Evolutionary conservation across 1,140 invertebrate genomes (phyloP), one percentile per base, ranked within the genome.

Genomic region (Brevipalpus yothersi): DNA sequence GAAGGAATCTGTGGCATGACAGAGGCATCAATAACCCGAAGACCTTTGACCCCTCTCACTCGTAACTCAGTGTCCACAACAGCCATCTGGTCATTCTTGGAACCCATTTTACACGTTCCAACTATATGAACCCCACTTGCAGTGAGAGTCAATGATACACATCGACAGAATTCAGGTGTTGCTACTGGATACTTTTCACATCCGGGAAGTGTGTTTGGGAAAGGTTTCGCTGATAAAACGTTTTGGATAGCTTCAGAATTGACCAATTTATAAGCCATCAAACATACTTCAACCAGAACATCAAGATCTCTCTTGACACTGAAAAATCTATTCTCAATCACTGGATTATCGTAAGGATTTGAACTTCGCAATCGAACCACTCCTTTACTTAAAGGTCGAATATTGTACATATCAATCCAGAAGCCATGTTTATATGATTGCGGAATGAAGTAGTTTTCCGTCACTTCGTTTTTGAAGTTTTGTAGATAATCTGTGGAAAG

Each of bases 101-200:
- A n/a, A n/a, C 47, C 47, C 47, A 49, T 49, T 49, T 17, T 49
- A 49, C 7, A 7, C 19, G 47, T 49, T 7, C 47, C 15, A 49
- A 15, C 15, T 5, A 17, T 7, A 49, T 49, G 47, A 8, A 7
- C 7, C 7, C 7, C 5, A 11, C 15, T 49, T 5, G 15, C 8
- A 8, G 47, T 49, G 15, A 49, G 15, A 13, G 47, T 49, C 1
- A n/a, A 17, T 7, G 15, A 7, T n/a, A 11, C 7, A 49, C 47
- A 49, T 15, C 1, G 15, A 5, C 15, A 49, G 19, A n/a, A 49
- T n/a, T 49, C 47, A 49, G 15, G 15, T 8, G 47, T 11, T 8
- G 7, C 47, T 7, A 49, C 7, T 51, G 76, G 75, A 49, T 49
- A 49, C 19, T 49, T 13, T 49, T 15, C 47, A 49, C 47, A 49